Conservation (phyloP, 2,888 invertebrate species). For the Standfussiana lucernea region DNA sequence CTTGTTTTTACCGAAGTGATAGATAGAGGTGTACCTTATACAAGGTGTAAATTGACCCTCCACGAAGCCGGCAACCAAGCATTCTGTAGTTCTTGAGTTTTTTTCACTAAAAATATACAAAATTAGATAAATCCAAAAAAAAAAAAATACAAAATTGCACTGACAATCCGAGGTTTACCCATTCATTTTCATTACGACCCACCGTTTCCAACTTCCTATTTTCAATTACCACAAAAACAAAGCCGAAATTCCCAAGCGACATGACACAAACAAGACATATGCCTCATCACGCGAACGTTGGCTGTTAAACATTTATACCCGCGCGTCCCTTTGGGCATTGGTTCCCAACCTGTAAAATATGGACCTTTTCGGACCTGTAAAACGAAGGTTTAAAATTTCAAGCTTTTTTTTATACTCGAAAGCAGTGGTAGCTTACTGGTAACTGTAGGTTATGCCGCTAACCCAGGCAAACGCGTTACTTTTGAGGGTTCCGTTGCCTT, state of each 20-base stretch:
- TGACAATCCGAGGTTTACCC: not conserved
- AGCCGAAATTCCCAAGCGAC: conserved; percentile 14
- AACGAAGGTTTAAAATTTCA: not conserved
- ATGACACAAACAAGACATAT: conserved; percentile 18
- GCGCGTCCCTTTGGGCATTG: not conserved
- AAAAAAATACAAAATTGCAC: not conserved
- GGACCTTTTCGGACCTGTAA: no score
- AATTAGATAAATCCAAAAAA: no score
- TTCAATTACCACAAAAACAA: conserved; percentile 8
- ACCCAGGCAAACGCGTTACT: no score
- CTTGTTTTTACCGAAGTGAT: no score
- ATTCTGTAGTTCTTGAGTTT: no score
- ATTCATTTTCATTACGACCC: not conserved
- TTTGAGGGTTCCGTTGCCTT: no score
- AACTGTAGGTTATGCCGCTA: no score
- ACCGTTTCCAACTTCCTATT: conserved; percentile 1
- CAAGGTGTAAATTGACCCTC: no score
- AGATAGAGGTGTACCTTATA: no score
- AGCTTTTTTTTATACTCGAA: not conserved
- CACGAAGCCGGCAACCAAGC: no score
- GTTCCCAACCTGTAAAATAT: not conserved
- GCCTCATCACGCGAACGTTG: conserved; percentile 4
- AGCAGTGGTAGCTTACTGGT: no score
- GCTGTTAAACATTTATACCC: conserved; percentile 35
- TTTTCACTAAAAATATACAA: no score